Evolutionary conservation across 1,140 invertebrate genomes (phyloP).

Genomic region (Palaemon carinicauda): DNA sequence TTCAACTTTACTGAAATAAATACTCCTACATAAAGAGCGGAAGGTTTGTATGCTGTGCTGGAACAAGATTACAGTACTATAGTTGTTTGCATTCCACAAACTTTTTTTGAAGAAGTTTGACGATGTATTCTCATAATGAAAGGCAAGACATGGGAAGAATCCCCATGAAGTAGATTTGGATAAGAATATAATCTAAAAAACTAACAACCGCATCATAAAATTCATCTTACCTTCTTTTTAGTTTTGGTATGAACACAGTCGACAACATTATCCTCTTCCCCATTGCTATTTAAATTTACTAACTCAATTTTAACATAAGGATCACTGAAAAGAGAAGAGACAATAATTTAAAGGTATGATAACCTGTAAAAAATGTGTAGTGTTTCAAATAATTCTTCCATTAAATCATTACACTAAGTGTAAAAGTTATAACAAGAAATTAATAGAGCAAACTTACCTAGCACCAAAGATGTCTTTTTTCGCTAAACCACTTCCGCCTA

Average conservation of each 20-base stretch:
- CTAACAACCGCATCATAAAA: too few relatives aligned
- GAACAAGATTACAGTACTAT: too few relatives aligned
- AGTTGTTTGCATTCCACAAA: too few relatives aligned
- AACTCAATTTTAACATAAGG: slow-evolving; percentile 95
- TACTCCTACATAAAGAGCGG: too few relatives aligned
- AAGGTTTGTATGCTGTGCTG: too few relatives aligned
- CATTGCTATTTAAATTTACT: slow-evolving; percentile 71
- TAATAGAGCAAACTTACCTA: slow-evolving; percentile 71
- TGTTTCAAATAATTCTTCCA: not conserved
- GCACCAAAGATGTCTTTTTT: slow-evolving; percentile 99
- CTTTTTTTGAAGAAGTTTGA: too few relatives aligned
- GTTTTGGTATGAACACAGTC: slow-evolving; percentile 94
- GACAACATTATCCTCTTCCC: slow-evolving; percentile 80
- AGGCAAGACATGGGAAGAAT: too few relatives aligned
- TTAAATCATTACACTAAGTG: too few relatives aligned
- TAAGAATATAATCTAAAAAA: not conserved
- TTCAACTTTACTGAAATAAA: too few relatives aligned
- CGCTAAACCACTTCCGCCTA: slow-evolving; percentile 87
- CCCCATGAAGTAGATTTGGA: not conserved
- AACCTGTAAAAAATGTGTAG: not conserved
- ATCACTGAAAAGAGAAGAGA: slow-evolving; percentile 76
- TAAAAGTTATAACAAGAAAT: not conserved
- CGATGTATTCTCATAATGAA: too few relatives aligned
- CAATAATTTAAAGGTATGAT: slow-evolving; percentile 50
- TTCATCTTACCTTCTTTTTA: slow-evolving; percentile 87